phyloP scores from a whole-genome alignment of 1,140 invertebrate genomes.

The Heliconius hermathena region DNA sequence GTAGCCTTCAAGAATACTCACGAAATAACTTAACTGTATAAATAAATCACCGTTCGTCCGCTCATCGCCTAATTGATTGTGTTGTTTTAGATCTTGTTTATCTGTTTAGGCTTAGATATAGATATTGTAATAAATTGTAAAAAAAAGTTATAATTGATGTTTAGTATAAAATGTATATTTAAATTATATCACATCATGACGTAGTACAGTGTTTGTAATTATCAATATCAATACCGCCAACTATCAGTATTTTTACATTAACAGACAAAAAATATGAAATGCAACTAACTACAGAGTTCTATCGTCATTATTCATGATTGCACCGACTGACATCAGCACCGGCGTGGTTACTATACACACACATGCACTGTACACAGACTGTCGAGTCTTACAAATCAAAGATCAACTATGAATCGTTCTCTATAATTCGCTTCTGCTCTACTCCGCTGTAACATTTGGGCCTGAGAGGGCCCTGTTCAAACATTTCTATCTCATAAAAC shows the following conservation, averaged over 20 bases:
- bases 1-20: constrained; percentile 33
- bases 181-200: background rate
- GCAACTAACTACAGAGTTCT: constrained; percentile 31
- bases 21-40: constrained; percentile 32
- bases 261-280: background rate
- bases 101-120: constrained; percentile 22
- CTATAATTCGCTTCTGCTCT: constrained; percentile 42
- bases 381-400: constrained; percentile 25
- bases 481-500: constrained; percentile 41
- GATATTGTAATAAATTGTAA: constrained; percentile 16
- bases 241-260: background rate
- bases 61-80: constrained; percentile 33
- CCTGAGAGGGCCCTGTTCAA: constrained; percentile 31
- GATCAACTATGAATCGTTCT: constrained; percentile 31
- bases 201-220: background rate
- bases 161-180: background rate
- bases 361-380: constrained; percentile 47
- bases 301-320: constrained; percentile 40
- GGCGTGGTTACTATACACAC: constrained; percentile 46
- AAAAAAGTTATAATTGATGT: background rate
- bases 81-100: constrained; percentile 23
- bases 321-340: constrained; percentile 42
- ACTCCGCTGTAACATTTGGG: constrained; percentile 36
- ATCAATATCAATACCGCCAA: background rate
- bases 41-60: constrained; percentile 22